These are phyloP conservation scores for Chaetodon trifasciatus DNA, from an alignment of 2,797 vertebrate species.

Conservation along the genomic window DNA sequence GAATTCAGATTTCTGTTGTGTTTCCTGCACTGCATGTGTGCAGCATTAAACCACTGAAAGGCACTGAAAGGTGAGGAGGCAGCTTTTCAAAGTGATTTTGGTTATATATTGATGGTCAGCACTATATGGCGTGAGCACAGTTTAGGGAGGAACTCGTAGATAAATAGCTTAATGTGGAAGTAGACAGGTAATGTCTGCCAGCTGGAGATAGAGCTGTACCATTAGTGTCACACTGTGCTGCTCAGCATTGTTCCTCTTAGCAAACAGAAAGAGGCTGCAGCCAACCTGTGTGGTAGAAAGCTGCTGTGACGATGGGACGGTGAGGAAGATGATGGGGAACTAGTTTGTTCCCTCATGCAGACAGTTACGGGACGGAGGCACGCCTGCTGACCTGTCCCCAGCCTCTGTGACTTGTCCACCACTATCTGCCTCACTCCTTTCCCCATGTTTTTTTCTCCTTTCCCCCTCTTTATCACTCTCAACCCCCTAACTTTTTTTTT, in stretches of 20 bases:
- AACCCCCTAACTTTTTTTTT: constrained; percentile 22
- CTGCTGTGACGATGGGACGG: constrained; percentile 17
- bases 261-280: constrained; percentile 13
- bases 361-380: neutral
- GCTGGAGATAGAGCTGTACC: constrained; percentile 25
- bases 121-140: neutral
- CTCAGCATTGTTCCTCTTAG: constrained; percentile 38
- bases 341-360: constrained; percentile 35
- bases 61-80: neutral
- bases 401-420: constrained; percentile 31
- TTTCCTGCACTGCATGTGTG: neutral
- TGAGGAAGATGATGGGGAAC: constrained; percentile 34
- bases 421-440: neutral
- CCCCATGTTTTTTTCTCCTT: constrained; percentile 7
- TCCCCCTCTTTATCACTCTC: constrained; percentile 13
- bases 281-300: constrained; percentile 22
- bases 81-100: neutral
- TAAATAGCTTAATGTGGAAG: constrained; percentile 15
- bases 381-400: constrained; percentile 31
- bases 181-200: constrained; percentile 21
- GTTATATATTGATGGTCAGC: neutral
- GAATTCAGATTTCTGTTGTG: neutral
- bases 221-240: constrained; percentile 32
- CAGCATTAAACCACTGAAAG: no score
- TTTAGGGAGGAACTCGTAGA: neutral